Evolutionary conservation across 2,888 invertebrate genomes (phyloP).

Genomic region (Orchesellides sinensis): DNA sequence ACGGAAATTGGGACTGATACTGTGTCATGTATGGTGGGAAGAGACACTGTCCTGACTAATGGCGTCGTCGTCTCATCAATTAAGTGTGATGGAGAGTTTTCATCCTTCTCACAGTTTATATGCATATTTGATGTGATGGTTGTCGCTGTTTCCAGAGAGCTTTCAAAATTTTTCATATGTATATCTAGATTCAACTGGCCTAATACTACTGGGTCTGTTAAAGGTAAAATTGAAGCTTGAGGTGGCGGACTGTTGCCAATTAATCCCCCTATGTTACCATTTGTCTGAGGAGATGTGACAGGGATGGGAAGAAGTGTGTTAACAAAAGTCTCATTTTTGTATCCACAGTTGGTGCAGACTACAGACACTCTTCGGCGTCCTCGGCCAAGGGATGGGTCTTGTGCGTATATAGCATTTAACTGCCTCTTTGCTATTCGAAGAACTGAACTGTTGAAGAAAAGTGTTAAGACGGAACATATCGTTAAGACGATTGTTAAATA

Average conservation of each 20-base stretch:
- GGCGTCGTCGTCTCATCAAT: slow-evolving; percentile 60
- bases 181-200: slow-evolving; percentile 58
- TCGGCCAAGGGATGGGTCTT: slow-evolving; percentile 61
- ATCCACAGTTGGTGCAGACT: slow-evolving; percentile 74
- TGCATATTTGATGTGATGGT: slow-evolving; percentile 20
- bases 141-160: not conserved
- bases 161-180: slow-evolving; percentile 30
- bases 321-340: slow-evolving; percentile 73
- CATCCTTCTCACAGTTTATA: slow-evolving; percentile 35
- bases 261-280: slow-evolving; percentile 19
- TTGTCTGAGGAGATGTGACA: not conserved
- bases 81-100: slow-evolving; percentile 24
- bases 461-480: slow-evolving; percentile 74
- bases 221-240: slow-evolving; percentile 38
- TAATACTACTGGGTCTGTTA: slow-evolving; percentile 60
- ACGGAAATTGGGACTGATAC: slow-evolving; percentile 66
- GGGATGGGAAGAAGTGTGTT: slow-evolving; percentile 67
- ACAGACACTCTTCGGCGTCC: slow-evolving; percentile 72
- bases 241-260: slow-evolving; percentile 16
- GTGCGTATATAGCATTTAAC: slow-evolving; percentile 74
- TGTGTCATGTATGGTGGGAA: slow-evolving; percentile 71
- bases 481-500: slow-evolving; percentile 73
- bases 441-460: slow-evolving; percentile 74
- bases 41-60: slow-evolving; percentile 69
- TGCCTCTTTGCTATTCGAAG: slow-evolving; percentile 74